Percentiles rank a stretch among this genome's conserved stretches.
Conservation (phyloP, 64 coral and sea anemone genomes). For the Astreopora myriophthalma region DNA sequence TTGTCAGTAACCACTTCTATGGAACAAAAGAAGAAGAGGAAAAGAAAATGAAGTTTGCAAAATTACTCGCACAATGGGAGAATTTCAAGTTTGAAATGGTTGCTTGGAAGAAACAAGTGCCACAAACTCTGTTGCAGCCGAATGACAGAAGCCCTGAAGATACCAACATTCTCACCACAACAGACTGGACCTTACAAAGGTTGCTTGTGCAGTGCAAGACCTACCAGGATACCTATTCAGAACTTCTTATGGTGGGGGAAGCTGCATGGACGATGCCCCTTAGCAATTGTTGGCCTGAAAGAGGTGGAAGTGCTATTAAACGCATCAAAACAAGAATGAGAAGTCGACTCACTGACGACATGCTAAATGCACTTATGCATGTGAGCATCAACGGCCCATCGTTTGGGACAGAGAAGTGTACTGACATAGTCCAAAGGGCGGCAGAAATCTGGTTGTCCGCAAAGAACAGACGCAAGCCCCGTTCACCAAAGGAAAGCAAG, state of each 20-base stretch:
- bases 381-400: not conserved
- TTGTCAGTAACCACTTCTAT: constrained; percentile 36
- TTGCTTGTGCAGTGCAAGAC: constrained; percentile 8
- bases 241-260: constrained; percentile 34
- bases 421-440: constrained; percentile 39
- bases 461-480: constrained; percentile 42
- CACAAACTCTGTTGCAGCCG: constrained; percentile 41
- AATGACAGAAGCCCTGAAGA: constrained; percentile 42
- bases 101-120: constrained; percentile 53
- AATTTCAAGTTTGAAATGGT: constrained; percentile 49
- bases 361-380: constrained; percentile 22
- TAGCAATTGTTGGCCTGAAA: constrained; percentile 38
- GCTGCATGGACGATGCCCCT: constrained; percentile 39
- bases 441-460: constrained; percentile 37
- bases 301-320: constrained; percentile 41
- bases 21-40: constrained; percentile 34
- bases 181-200: constrained; percentile 40
- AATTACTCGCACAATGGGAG: constrained; percentile 49
- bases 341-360: constrained; percentile 17
- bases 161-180: constrained; percentile 46
- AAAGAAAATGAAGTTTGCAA: constrained; percentile 39
- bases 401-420: not conserved
- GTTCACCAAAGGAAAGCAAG: constrained; percentile 47
- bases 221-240: constrained; percentile 51
- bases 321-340: constrained; percentile 25